These are phyloP conservation scores for Chrysina gloriosa DNA, from an alignment of 2,888 invertebrate species.

Conservation along the genomic window DNA sequence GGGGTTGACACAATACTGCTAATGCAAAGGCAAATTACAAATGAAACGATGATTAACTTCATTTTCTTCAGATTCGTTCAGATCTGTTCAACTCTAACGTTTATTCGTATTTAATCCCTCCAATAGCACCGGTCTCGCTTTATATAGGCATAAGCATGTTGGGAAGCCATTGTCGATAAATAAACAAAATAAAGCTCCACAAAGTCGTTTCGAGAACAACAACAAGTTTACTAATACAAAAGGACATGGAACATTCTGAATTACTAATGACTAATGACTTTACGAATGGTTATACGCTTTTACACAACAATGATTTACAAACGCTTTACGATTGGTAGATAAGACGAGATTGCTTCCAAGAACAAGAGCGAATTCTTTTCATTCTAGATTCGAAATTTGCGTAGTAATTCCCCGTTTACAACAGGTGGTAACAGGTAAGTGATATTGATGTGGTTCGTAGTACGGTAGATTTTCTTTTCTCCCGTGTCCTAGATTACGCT, in stretches of 20 bases:
- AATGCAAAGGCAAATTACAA: background rate
- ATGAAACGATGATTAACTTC: background rate
- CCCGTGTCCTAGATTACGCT: too few species aligned
- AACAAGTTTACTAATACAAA: too few species aligned
- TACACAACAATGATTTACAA: background rate
- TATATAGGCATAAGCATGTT: too few species aligned
- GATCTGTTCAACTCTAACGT: background rate
- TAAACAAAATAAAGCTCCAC: too few species aligned
- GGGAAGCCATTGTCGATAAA: too few species aligned
- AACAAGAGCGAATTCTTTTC: background rate
- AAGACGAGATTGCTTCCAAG: background rate
- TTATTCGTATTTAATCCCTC: background rate
- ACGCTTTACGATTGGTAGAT: background rate
- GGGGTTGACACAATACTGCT: background rate
- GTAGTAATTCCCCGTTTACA: background rate
- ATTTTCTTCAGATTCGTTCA: background rate
- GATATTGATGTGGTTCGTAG: too few species aligned
- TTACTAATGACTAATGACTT: too few species aligned
- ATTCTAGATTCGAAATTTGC: background rate
- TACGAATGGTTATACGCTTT: background rate
- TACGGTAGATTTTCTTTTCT: too few species aligned
- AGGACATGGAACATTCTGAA: too few species aligned
- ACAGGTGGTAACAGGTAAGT: too few species aligned
- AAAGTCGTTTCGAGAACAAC: too few species aligned
- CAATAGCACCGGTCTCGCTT: too few species aligned